Conservation (phyloP, 2,113 vertebrate species). For the Pterophyllum scalare region DNA sequence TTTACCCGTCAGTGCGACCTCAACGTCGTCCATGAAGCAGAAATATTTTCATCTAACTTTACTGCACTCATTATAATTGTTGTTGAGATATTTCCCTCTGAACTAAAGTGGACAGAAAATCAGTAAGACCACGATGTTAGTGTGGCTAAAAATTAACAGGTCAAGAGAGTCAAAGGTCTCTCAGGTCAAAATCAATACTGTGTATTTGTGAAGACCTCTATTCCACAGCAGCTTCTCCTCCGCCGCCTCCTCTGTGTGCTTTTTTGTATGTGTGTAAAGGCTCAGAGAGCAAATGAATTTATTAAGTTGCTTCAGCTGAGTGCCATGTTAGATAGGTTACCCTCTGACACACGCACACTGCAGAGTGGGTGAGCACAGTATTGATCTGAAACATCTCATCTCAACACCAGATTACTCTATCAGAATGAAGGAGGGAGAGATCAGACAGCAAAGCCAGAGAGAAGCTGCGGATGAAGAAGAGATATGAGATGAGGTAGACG, state of each 20-base stretch:
- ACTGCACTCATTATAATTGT: not conserved
- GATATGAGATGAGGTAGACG: not conserved
- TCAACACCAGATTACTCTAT: slow-evolving; percentile 32
- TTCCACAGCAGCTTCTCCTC: not conserved
- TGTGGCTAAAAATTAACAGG: not conserved
- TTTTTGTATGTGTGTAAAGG: not conserved
- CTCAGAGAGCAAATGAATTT: slow-evolving; percentile 33
- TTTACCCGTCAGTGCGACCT: not conserved
- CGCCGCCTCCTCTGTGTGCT: not conserved
- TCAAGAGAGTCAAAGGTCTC: not conserved
- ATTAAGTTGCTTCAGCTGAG: slow-evolving; percentile 28
- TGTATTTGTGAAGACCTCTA: slow-evolving; percentile 16
- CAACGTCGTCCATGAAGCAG: not conserved
- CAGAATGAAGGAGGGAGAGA: slow-evolving; percentile 11
- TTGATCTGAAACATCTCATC: slow-evolving; percentile 59
- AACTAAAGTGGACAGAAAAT: not conserved
- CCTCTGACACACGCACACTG: slow-evolving; percentile 44
- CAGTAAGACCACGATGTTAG: not conserved
- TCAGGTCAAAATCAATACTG: not conserved
- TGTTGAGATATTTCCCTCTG: not conserved
- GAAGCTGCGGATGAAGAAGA: not conserved
- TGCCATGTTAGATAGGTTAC: slow-evolving; percentile 45
- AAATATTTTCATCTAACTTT: not conserved
- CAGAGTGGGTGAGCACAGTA: slow-evolving; percentile 38
- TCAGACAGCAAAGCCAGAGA: not conserved